phyloP scores from a whole-genome alignment of 2,113 vertebrate genomes.

The Podarcis raffonei region DNA sequence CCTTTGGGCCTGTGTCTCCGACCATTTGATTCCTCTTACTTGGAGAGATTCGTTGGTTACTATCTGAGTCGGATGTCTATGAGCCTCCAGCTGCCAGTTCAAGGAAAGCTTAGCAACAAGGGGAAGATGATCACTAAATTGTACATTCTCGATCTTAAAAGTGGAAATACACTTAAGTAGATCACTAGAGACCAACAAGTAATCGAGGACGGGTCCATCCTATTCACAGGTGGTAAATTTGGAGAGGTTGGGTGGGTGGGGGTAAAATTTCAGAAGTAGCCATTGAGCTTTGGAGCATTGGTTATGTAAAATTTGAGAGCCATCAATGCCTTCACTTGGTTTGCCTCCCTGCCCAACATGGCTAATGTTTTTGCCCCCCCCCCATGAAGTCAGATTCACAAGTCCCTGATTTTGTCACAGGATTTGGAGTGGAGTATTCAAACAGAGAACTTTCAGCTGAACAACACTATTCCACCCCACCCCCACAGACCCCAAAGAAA shows the following conservation, averaged over 20 bases:
- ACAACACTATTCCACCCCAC: neutral
- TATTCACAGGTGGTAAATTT: neutral
- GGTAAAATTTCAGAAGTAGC: too few relatives aligned
- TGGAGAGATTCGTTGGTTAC: too few relatives aligned
- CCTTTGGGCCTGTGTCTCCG: too few relatives aligned
- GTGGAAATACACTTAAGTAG: too few relatives aligned
- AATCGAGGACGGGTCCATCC: too few relatives aligned
- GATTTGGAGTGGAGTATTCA: neutral
- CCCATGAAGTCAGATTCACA: neutral
- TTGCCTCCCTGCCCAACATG: neutral
- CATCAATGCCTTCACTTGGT: neutral
- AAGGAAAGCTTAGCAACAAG: too few relatives aligned
- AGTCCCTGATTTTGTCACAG: neutral
- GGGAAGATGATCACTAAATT: too few relatives aligned
- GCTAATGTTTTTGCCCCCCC: neutral
- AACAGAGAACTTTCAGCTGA: neutral
- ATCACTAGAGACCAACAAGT: too few relatives aligned
- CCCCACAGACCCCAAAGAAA: neutral
- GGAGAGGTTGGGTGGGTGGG: neutral
- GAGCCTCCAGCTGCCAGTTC: too few relatives aligned
- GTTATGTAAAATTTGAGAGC: neutral
- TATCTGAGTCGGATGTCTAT: too few relatives aligned
- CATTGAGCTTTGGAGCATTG: neutral
- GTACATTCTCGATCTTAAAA: too few relatives aligned
- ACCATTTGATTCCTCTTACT: too few relatives aligned